These are phyloP conservation scores for Sebastiscus tertius DNA, from an alignment of 2,797 vertebrate species.

Conservation along the genomic window DNA sequence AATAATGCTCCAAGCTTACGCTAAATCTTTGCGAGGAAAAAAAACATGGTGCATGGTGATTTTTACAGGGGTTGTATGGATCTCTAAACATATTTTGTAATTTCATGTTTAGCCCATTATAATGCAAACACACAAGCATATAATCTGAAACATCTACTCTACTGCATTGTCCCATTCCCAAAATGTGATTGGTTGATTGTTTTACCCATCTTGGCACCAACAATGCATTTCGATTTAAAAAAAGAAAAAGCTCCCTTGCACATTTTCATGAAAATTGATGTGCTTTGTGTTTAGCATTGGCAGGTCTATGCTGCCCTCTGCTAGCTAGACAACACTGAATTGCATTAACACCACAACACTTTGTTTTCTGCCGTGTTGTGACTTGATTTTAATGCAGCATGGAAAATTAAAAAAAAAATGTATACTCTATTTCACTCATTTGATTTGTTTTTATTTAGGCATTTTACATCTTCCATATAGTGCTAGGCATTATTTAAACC, in stretches of 20 bases:
- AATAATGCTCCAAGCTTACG: background rate
- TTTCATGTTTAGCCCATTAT: background rate
- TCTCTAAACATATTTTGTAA: background rate
- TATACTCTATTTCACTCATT: background rate
- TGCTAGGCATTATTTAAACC: conserved; percentile 25
- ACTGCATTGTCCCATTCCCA: background rate
- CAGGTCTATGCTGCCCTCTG: background rate
- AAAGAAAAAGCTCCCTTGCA: background rate
- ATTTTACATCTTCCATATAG: background rate
- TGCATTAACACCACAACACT: background rate
- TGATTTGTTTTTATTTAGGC: background rate
- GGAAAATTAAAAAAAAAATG: background rate
- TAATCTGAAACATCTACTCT: background rate
- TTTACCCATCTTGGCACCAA: background rate
- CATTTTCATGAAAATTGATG: background rate
- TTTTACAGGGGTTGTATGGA: background rate
- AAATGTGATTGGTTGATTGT: background rate
- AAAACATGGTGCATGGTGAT: background rate
- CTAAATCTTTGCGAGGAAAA: background rate
- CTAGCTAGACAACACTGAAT: background rate
- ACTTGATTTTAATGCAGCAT: background rate
- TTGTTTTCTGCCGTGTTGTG: background rate
- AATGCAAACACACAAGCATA: background rate
- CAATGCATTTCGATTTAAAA: background rate
- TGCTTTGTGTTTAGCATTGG: background rate